Percentiles rank a stretch among this genome's conserved stretches.
Evolutionary conservation across 2,113 vertebrate genomes (phyloP).

Genomic region (Rhinichthys klamathensis): DNA sequence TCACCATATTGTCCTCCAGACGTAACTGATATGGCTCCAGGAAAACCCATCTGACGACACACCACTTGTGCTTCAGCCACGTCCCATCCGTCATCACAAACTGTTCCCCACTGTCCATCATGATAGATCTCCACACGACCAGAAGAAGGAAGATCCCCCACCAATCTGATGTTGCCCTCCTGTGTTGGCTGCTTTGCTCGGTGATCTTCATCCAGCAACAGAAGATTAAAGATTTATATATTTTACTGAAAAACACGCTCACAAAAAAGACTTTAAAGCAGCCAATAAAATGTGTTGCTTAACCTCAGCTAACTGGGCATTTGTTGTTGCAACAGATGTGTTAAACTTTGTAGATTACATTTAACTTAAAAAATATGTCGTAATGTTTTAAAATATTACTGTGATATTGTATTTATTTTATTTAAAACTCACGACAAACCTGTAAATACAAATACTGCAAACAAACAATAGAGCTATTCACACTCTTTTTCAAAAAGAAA

Average conservation of each 20-base stretch:
- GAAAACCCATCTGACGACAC: slow-evolving; percentile 75
- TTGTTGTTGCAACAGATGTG: no score
- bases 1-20: slow-evolving; percentile 62
- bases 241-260: no score
- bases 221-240: background rate
- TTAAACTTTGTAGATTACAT: no score
- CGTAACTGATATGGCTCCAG: slow-evolving; percentile 63
- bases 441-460: no score
- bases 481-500: no score
- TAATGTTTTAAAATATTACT: no score
- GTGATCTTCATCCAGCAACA: background rate
- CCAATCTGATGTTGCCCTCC: background rate
- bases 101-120: slow-evolving; percentile 73
- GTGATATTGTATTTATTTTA: background rate
- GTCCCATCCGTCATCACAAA: slow-evolving; percentile 80
- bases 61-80: slow-evolving; percentile 71
- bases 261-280: no score
- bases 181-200: background rate
- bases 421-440: background rate
- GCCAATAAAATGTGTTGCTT: no score
- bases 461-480: no score
- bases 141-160: background rate
- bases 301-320: no score
- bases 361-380: no score
- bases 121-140: slow-evolving; percentile 67